phyloP scores from a whole-genome alignment of 2,113 vertebrate species.

The Sinocyclocheilus grahami region DNA sequence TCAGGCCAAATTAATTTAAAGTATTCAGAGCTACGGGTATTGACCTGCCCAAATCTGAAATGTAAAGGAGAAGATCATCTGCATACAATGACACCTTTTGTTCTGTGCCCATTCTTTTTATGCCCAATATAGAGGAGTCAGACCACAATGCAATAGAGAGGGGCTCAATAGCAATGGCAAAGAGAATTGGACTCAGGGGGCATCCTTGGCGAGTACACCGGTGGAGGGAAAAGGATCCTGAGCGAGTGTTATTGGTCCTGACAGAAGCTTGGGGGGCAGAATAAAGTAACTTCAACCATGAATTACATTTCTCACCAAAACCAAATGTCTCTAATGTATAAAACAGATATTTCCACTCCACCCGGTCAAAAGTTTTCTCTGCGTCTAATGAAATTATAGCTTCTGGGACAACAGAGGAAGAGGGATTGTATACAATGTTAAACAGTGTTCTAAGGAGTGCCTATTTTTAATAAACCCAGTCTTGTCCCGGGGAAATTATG shows the following conservation, averaged over 20 bases:
- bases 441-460: neutral
- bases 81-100: no score
- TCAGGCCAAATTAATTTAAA: no score
- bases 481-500: neutral
- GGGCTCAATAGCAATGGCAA: neutral
- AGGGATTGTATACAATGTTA: neutral
- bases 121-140: no score
- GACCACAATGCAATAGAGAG: neutral
- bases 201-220: conserved; percentile 3
- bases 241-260: neutral
- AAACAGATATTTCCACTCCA: neutral
- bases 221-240: neutral
- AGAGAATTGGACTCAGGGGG: neutral
- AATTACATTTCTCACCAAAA: neutral
- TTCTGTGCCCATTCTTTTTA: no score
- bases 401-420: neutral
- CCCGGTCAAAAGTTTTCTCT: neutral
- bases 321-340: no score
- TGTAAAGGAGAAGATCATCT: neutral
- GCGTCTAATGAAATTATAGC: no score
- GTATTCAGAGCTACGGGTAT: neutral
- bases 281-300: neutral
- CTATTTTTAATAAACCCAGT: neutral
- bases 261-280: neutral
- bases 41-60: neutral